These are phyloP conservation scores for Pachyuromys duprasi DNA, from an alignment of 2,797 vertebrate genomes.

Conservation along the genomic window DNA sequence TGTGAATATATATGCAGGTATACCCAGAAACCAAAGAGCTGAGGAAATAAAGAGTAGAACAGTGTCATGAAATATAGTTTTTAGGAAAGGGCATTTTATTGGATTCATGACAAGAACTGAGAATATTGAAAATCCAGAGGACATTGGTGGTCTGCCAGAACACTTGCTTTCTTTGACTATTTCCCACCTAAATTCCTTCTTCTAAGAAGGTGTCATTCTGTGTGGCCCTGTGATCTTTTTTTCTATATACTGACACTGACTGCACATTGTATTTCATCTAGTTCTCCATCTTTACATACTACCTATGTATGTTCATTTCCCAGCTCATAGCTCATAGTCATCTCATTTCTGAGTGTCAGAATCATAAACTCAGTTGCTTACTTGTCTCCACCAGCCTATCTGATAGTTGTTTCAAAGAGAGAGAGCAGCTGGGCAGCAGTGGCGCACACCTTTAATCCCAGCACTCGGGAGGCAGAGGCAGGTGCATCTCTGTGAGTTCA, in stretches of 20 bases:
- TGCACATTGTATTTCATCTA: constrained; percentile 19
- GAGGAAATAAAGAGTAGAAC: neutral
- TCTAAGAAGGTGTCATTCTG: neutral
- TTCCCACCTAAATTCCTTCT: constrained; percentile 32
- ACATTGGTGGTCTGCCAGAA: neutral
- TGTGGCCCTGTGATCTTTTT: neutral
- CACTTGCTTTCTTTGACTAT: constrained; percentile 18
- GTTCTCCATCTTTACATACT: constrained; percentile 39
- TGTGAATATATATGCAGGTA: neutral
- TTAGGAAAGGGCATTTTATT: neutral
- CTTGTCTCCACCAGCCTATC: constrained; percentile 33
- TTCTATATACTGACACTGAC: neutral
- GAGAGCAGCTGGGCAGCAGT: neutral
- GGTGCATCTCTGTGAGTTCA: no score
- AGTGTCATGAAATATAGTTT: neutral
- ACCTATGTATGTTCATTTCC: constrained; percentile 27
- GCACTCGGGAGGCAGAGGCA: no score
- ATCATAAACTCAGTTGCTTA: constrained; percentile 32
- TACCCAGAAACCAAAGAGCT: neutral
- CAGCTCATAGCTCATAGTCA: constrained; percentile 16
- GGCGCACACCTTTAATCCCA: no score
- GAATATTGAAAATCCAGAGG: constrained; percentile 34
- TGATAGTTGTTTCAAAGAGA: constrained; percentile 52
- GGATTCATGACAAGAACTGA: neutral
- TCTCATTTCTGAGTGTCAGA: constrained; percentile 52